Conservation (phyloP, 2,113 vertebrate species). For the Hassar affinis region DNA sequence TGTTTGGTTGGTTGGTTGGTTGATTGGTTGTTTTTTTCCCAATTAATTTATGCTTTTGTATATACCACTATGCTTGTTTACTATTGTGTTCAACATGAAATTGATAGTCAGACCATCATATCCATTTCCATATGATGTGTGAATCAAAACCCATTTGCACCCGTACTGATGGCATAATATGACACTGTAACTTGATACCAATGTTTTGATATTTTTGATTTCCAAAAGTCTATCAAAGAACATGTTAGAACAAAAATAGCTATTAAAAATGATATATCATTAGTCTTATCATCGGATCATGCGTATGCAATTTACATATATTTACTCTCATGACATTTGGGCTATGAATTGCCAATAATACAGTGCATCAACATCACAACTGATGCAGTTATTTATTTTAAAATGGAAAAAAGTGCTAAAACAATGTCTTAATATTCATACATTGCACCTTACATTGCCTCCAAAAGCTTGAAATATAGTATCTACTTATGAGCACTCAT, state of each 20-base stretch:
- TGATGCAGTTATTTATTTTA: constrained; percentile 29
- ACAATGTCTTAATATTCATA: constrained; percentile 1
- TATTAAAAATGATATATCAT: constrained; percentile 11
- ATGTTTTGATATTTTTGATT: constrained; percentile 24
- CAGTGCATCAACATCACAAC: neutral
- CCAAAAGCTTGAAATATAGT: constrained; percentile 1
- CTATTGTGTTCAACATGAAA: constrained; percentile 7
- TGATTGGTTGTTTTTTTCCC: constrained; percentile 16
- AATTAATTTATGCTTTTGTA: constrained; percentile 69
- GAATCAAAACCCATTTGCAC: constrained; percentile 1
- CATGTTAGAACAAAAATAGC: neutral
- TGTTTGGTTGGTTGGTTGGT: neutral
- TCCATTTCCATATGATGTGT: constrained; percentile 4
- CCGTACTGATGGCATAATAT: neutral
- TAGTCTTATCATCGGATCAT: neutral
- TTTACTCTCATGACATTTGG: neutral
- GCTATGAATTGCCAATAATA: neutral
- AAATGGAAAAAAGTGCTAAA: neutral
- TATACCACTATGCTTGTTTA: constrained; percentile 59
- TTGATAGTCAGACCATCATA: neutral
- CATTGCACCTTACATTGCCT: constrained; percentile 29
- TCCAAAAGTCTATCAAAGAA: neutral
- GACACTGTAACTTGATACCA: constrained; percentile 1
- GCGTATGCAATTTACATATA: constrained; percentile 23
- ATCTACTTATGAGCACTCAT: constrained; percentile 15